Evolutionary conservation across 2,113 vertebrate species (phyloP).

Genomic region (Heliornis fulica): DNA sequence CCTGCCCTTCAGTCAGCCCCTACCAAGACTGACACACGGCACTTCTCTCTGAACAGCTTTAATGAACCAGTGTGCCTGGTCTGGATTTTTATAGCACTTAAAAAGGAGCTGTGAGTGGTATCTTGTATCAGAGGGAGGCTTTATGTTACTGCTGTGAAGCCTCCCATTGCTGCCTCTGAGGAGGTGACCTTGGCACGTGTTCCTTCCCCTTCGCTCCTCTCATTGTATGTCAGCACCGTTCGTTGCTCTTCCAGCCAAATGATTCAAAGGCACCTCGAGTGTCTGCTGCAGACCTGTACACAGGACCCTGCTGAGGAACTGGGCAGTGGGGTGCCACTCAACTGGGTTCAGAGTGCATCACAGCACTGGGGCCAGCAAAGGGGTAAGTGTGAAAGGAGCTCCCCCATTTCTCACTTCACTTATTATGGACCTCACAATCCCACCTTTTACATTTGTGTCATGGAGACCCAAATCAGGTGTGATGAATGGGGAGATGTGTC

Average conservation of each 20-base stretch:
- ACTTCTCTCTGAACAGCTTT: not conserved
- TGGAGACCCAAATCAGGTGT: not conserved
- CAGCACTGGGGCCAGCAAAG: rapidly evolving
- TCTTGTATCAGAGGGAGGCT: not conserved
- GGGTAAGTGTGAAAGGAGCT: not conserved
- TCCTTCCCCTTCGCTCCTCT: not conserved
- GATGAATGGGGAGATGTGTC: not conserved
- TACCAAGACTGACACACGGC: not conserved
- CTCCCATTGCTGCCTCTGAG: not conserved
- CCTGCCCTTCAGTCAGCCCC: not conserved
- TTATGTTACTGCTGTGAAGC: not conserved
- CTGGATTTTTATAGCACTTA: constrained; percentile 36
- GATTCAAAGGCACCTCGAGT: constrained; percentile 19
- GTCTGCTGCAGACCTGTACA: not conserved
- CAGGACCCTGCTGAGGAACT: not conserved
- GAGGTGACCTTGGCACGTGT: constrained; percentile 3
- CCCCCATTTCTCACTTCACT: not conserved
- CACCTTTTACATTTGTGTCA: not conserved
- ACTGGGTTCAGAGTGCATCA: not conserved
- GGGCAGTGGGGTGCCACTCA: not conserved
- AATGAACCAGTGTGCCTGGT: constrained; percentile 8
- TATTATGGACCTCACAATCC: not conserved
- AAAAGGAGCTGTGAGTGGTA: not conserved
- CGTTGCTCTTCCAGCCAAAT: constrained; percentile 45
- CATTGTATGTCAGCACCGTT: not conserved